Percentiles rank a stretch among this genome's conserved stretches.
Conservation (phyloP, 1,140 invertebrate species). For the Neotoxoptera formosana region DNA sequence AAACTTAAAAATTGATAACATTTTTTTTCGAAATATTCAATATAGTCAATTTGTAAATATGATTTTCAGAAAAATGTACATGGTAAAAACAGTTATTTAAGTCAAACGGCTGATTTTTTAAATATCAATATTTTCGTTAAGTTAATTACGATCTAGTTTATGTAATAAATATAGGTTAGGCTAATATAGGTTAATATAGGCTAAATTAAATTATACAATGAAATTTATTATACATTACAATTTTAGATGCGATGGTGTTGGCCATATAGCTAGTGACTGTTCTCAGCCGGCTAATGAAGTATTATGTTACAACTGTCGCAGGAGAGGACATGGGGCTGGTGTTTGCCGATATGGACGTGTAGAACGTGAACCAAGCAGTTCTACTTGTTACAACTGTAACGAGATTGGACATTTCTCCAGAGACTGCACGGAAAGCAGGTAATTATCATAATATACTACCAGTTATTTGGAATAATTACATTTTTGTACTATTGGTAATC, state of each 20-base stretch:
- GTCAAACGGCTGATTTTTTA: no score
- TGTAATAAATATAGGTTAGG: no score
- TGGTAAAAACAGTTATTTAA: no score
- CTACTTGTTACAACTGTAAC: constrained; percentile 60
- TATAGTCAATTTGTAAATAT: no score
- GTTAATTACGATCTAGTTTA: no score
- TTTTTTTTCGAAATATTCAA: no score
- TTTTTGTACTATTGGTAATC: no score
- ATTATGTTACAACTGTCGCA: constrained; percentile 62
- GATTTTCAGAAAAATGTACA: no score
- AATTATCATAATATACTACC: neutral
- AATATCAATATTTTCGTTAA: no score
- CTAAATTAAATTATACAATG: neutral
- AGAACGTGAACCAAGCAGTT: constrained; percentile 68
- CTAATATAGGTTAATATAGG: no score
- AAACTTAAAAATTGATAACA: no score
- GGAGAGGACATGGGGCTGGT: constrained; percentile 58
- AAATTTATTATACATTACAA: constrained; percentile 64
- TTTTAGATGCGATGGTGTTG: constrained; percentile 83
- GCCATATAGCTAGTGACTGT: constrained; percentile 90
- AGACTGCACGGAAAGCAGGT: constrained; percentile 61
- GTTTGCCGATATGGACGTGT: constrained; percentile 63
- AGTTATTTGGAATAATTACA: neutral
- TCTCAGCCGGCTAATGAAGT: constrained; percentile 67
- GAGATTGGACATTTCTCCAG: constrained; percentile 56